These are phyloP conservation scores for Mellivora capensis DNA, from an alignment of 2,113 vertebrate genomes.

Conservation along the genomic window DNA sequence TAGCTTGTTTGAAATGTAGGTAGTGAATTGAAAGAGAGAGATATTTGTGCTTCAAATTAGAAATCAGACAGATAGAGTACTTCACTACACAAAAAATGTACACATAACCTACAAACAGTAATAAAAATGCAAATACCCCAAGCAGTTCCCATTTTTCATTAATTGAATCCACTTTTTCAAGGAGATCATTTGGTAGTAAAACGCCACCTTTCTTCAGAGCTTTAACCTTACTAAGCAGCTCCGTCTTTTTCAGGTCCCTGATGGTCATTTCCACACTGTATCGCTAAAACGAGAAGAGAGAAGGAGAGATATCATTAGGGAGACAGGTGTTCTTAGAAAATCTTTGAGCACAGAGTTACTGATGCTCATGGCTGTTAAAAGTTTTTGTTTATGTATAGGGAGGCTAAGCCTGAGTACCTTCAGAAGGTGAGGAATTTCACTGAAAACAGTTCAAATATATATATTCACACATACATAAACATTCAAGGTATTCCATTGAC, in stretches of 20 bases:
- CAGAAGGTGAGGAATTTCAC: neutral
- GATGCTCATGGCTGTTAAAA: neutral
- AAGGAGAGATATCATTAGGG: conserved; percentile 55
- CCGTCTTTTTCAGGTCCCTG: conserved; percentile 89
- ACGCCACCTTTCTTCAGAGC: conserved; percentile 89
- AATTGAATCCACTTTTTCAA: conserved; percentile 92
- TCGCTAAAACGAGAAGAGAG: conserved; percentile 84
- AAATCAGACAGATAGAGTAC: conserved; percentile 85
- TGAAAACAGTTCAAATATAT: neutral
- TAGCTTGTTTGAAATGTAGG: conserved; percentile 84
- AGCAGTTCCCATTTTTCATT: conserved; percentile 94
- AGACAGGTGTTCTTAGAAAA: conserved; percentile 47
- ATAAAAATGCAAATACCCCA: conserved; percentile 93
- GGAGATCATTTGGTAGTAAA: conserved; percentile 88
- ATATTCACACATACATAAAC: neutral
- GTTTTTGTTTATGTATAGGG: conserved; percentile 22
- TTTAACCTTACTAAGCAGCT: conserved; percentile 92
- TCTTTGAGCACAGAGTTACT: conserved; percentile 12
- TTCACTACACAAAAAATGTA: conserved; percentile 85
- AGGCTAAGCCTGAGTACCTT: neutral
- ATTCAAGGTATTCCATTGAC: neutral
- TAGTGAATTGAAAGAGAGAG: conserved; percentile 83
- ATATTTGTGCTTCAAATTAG: conserved; percentile 87
- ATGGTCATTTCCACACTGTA: conserved; percentile 93
- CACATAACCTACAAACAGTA: conserved; percentile 86